phyloP scores from a whole-genome alignment of 2,797 vertebrate genomes.

The Gobio occitaniae region DNA sequence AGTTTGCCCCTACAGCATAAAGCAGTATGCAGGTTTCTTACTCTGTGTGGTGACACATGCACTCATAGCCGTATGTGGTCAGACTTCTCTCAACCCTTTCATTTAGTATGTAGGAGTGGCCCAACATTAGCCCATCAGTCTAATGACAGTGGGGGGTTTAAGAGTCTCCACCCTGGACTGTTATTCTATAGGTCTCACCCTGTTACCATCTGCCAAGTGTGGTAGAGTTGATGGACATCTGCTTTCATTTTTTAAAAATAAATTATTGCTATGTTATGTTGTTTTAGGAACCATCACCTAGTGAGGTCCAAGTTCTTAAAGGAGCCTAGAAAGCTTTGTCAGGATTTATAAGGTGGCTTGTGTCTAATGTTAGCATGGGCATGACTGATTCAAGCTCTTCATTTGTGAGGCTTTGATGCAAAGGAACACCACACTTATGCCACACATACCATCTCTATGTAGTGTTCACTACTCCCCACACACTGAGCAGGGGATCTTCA shows the following conservation, averaged over 20 bases:
- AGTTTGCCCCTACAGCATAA: neutral
- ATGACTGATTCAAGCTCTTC: constrained; percentile 1
- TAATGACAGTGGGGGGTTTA: constrained; percentile 73
- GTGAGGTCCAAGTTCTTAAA: constrained; percentile 22
- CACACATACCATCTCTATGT: neutral
- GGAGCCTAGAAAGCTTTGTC: constrained; percentile 20
- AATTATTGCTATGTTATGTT: constrained; percentile 49
- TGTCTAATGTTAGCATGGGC: constrained; percentile 11
- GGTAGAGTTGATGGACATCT: constrained; percentile 32
- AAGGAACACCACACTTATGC: neutral
- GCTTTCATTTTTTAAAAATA: constrained; percentile 42
- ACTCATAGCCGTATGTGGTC: constrained; percentile 41
- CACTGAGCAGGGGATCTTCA: neutral
- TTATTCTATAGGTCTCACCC: constrained; percentile 54
- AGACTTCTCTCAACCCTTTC: constrained; percentile 65
- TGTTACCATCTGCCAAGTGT: constrained; percentile 33
- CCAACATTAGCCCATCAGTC: constrained; percentile 67
- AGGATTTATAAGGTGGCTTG: constrained; percentile 31
- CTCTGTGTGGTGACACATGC: neutral
- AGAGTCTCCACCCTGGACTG: constrained; percentile 71
- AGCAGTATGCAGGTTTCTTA: constrained; percentile 7
- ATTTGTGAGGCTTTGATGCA: neutral
- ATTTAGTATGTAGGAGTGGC: constrained; percentile 72
- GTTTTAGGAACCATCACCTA: constrained; percentile 40
- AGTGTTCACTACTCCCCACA: neutral